Evolutionary conservation across 2,113 vertebrate genomes (phyloP), one percentile per base, ranked within the genome.

Genomic region (Sceloporus undulatus): DNA sequence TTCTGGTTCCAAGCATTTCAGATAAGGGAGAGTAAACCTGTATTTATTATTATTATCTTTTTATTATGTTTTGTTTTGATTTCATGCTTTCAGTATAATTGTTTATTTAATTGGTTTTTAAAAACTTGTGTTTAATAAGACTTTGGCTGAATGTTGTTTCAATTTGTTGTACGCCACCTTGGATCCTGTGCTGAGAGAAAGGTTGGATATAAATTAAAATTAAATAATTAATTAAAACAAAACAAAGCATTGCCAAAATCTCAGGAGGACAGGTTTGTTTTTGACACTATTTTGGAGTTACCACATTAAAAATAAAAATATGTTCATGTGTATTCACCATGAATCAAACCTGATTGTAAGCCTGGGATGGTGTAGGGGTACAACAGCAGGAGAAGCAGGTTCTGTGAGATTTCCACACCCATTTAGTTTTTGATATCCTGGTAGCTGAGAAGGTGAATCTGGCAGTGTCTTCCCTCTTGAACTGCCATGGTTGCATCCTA

Each of bases 211-310:
- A 87, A 62, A 87, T 87, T 88, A 18, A 23, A 62, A 13, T 68
- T 70, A 48, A 91, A 27, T 2, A 38, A 59, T 75, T 85, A 14
- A 23, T 62, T 52, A 70, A 8, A 2, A 9, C 16, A 11, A 85
- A 89, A 18, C 11, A 88, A 90, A 89, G 54, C 27, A 42, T 9
- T 13, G 90, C 68, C 74, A 87, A 88, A 86, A 75, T 27, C 75
- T 86, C 85, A 79, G 27, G 38, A 71, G 52, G 70, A 25, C 48
- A 79, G 2, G 38, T 82, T 87, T 85, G 80, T 48, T 86, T n/a
- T 29, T 65, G 2, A 62, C 21, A 25, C 77, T 0, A 27, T 70
- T 10, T 77, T 93, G 89, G 62, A 8, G 16, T 13, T 18, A 7
- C 29, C 62, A 68, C 56, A 82, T 88, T 85, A 78, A 42, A 2